Evolutionary conservation across 2,797 vertebrate genomes (phyloP).

Genomic region (Microctenopoma steveboyesi): DNA sequence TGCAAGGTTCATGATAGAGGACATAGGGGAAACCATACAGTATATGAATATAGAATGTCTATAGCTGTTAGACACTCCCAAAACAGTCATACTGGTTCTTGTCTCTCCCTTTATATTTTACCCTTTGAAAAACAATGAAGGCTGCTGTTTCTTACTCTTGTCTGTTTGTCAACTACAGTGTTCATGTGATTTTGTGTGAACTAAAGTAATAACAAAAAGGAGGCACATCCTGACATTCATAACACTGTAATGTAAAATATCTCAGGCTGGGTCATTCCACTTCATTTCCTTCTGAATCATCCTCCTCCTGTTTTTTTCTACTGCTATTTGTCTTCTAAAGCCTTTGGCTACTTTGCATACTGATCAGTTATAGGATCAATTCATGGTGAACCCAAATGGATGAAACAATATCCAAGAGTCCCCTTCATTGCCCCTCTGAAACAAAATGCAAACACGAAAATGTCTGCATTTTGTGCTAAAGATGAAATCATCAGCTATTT

Average conservation of each 20-base stretch:
- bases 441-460: slow-evolving; percentile 37
- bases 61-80: no score
- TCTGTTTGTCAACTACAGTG: neutral
- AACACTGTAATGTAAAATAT: slow-evolving; percentile 9
- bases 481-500: slow-evolving; percentile 49
- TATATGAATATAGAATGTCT: no score
- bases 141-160: neutral
- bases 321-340: slow-evolving; percentile 14
- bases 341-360: slow-evolving; percentile 6
- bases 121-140: no score
- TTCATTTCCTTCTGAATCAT: slow-evolving; percentile 34
- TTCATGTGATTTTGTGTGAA: neutral
- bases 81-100: neutral
- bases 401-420: slow-evolving; percentile 8
- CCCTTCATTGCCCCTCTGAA: slow-evolving; percentile 19
- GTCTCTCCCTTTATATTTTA: neutral
- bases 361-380: slow-evolving; percentile 33
- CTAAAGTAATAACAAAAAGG: neutral
- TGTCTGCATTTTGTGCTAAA: slow-evolving; percentile 31
- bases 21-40: no score
- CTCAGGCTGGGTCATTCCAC: slow-evolving; percentile 13
- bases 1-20: no score
- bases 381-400: slow-evolving; percentile 25
- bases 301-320: slow-evolving; percentile 16
- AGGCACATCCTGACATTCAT: neutral